Evolutionary conservation across 1,140 invertebrate genomes (phyloP).

Genomic region (Brachionus asplanchnoidis): DNA sequence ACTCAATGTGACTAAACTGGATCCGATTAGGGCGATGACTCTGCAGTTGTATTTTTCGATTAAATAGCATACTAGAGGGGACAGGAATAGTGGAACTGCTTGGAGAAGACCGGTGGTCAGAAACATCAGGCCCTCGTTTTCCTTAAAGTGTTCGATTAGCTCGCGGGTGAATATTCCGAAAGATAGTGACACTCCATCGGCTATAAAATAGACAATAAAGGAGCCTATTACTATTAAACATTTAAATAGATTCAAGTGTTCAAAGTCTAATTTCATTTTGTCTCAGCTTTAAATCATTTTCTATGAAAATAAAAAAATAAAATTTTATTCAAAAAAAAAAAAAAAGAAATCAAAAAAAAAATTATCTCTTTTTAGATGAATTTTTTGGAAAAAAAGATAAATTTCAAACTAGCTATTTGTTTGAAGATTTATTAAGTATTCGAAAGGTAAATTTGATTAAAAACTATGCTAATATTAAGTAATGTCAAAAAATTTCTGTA

Average conservation of each 20-base stretch:
- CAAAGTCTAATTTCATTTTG: background rate
- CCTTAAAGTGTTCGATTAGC: constrained; percentile 33
- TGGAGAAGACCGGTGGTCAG: constrained; percentile 21
- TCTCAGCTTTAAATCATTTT: background rate
- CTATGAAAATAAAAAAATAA: background rate
- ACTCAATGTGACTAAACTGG: background rate
- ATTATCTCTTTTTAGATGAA: background rate
- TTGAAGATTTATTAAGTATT: background rate
- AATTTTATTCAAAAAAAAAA: too few species aligned
- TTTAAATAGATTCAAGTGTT: background rate
- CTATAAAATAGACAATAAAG: constrained; percentile 31
- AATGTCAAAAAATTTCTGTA: background rate
- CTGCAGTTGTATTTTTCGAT: constrained; percentile 39
- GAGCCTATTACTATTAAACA: constrained; percentile 35
- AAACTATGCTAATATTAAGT: background rate
- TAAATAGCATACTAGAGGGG: constrained; percentile 14
- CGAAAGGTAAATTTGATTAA: background rate
- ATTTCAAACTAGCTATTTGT: background rate
- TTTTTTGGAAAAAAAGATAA: background rate
- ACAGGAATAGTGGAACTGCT: constrained; percentile 19
- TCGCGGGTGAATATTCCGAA: constrained; percentile 37
- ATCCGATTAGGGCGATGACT: constrained; percentile 12
- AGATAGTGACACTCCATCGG: constrained; percentile 34
- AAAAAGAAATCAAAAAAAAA: background rate
- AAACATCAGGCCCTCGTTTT: background rate